phyloP scores from a whole-genome alignment of 2,888 invertebrate genomes.

The Caenorhabditis virilis region DNA sequence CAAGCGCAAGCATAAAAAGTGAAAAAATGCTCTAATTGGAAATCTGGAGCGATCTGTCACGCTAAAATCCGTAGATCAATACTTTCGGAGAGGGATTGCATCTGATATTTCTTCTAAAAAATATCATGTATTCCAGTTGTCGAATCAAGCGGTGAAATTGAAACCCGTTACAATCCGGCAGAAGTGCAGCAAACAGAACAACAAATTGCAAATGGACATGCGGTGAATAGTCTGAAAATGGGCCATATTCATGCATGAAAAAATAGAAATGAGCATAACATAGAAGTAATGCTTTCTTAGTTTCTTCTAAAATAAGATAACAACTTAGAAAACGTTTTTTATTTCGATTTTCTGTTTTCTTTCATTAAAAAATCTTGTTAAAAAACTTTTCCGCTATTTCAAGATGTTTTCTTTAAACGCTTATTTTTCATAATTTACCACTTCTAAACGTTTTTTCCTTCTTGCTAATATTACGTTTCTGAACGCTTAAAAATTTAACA shows the following conservation, averaged over 20 bases:
- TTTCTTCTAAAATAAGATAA: no score
- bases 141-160: constrained; percentile 31
- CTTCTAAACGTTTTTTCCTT: no score
- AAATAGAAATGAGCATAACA: neutral
- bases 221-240: constrained; percentile 42
- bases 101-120: neutral
- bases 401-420: no score
- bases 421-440: no score
- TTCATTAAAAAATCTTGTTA: no score
- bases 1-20: neutral
- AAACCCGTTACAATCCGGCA: constrained; percentile 29
- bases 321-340: no score
- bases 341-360: no score
- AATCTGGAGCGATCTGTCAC: neutral
- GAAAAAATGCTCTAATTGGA: neutral
- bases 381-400: no score
- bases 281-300: no score
- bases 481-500: no score
- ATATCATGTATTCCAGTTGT: constrained; percentile 20
- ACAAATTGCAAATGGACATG: constrained; percentile 14
- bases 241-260: constrained; percentile 25
- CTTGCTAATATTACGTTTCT: no score
- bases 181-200: constrained; percentile 7
- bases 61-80: neutral
- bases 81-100: no score